Conservation (phyloP, 1,140 invertebrate genomes). For the Sesamia nonagrioides region DNA sequence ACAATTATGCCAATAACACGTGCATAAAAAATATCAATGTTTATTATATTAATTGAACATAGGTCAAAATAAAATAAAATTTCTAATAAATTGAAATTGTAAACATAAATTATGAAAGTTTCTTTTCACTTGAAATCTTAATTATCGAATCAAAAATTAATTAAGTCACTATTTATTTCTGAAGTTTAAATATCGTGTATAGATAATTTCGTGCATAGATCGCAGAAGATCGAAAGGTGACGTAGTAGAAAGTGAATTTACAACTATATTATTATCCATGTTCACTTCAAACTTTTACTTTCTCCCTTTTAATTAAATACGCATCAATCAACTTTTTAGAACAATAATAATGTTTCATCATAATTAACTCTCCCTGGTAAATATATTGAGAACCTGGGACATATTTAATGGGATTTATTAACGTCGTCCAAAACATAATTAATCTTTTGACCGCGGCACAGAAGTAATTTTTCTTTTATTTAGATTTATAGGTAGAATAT, state of each 20-base stretch:
- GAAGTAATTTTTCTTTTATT: neutral
- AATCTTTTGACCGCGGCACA: neutral
- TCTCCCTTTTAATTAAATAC: too few relatives aligned
- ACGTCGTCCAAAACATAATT: neutral
- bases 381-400: slow-evolving; percentile 5
- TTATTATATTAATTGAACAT: too few relatives aligned
- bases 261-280: neutral
- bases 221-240: neutral
- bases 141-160: too few relatives aligned
- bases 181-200: too few relatives aligned
- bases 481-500: neutral
- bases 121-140: too few relatives aligned
- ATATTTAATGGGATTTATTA: neutral
- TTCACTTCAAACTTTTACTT: neutral
- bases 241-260: slow-evolving; percentile 6
- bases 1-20: too few relatives aligned
- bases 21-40: too few relatives aligned
- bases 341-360: neutral
- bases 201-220: too few relatives aligned
- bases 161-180: too few relatives aligned
- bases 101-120: too few relatives aligned
- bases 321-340: slow-evolving; percentile 27
- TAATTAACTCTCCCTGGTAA: neutral
- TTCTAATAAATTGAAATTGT: too few relatives aligned
- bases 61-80: too few relatives aligned